These are phyloP conservation scores for Drosophila parabipectinata DNA, from an alignment of 1,140 invertebrate genomes.

Conservation along the genomic window DNA sequence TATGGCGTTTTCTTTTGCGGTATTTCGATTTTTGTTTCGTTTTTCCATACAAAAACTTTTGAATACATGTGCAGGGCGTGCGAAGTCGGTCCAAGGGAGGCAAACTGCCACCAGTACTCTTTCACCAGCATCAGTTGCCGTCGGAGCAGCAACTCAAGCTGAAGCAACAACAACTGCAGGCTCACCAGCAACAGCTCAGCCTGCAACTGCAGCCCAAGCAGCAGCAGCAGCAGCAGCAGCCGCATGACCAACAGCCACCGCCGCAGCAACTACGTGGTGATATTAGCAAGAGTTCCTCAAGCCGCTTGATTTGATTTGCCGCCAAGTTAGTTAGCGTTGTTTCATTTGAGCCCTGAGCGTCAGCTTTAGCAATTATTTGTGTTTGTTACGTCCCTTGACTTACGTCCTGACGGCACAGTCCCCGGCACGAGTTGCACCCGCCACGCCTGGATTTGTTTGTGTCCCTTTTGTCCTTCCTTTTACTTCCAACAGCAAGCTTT, in stretches of 20 bases:
- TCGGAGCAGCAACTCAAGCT: constrained; percentile 58
- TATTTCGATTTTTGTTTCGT: constrained; percentile 47
- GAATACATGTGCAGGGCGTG: constrained; percentile 47
- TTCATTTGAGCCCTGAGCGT: constrained; percentile 42
- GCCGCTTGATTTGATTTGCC: constrained; percentile 81
- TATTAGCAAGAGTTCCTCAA: constrained; percentile 75
- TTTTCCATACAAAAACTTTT: constrained; percentile 1
- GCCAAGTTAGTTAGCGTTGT: constrained; percentile 78
- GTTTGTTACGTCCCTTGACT: constrained; percentile 19
- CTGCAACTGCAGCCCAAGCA: constrained; percentile 45
- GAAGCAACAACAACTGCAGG: constrained; percentile 57
- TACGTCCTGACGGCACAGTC: constrained; percentile 17
- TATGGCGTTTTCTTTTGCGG: constrained; percentile 24
- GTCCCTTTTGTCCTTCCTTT: constrained; percentile 28
- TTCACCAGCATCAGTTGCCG: constrained; percentile 56
- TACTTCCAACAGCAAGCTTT: constrained; percentile 38
- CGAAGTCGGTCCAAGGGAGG: constrained; percentile 65
- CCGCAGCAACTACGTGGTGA: constrained; percentile 76
- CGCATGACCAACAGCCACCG: constrained; percentile 52
- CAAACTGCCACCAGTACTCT: constrained; percentile 61
- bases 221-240: constrained; percentile 44
- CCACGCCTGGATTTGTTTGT: constrained; percentile 9
- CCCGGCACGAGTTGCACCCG: constrained; percentile 34
- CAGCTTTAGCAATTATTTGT: constrained; percentile 22
- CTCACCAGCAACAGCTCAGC: constrained; percentile 55